These are phyloP conservation scores for Melanophora roralis DNA, from an alignment of 2,888 invertebrate species.

Conservation along the genomic window DNA sequence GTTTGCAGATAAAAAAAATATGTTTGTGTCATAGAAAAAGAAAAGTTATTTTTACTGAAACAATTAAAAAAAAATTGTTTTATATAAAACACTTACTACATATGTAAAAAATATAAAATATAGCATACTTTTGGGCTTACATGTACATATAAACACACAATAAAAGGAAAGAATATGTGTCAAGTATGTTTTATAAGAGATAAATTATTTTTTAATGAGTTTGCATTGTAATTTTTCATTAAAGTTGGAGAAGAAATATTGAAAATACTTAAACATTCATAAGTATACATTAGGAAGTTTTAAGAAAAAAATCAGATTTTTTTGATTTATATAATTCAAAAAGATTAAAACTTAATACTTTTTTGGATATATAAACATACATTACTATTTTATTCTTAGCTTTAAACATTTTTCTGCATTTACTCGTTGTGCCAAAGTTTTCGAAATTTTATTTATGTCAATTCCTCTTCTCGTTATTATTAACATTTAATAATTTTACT, in stretches of 20 bases:
- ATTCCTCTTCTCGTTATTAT: neutral
- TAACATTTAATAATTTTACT: neutral
- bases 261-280: neutral
- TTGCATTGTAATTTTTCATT: neutral
- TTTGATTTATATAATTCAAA: too few relatives aligned
- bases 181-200: slow-evolving; percentile 6
- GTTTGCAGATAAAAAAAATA: too few relatives aligned
- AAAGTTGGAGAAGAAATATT: neutral
- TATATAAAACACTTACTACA: neutral
- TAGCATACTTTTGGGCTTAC: slow-evolving; percentile 11
- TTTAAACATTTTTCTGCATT: neutral
- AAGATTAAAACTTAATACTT: too few relatives aligned
- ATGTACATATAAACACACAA: neutral
- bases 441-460: slow-evolving; percentile 6
- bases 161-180: neutral
- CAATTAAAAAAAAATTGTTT: neutral
- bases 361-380: too few relatives aligned
- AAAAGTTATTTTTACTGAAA: neutral
- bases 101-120: neutral
- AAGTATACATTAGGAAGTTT: too few relatives aligned
- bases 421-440: neutral
- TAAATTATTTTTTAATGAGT: slow-evolving; percentile 23
- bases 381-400: too few relatives aligned
- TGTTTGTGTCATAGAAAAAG: neutral
- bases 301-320: too few relatives aligned